phyloP scores from a whole-genome alignment of 2,113 vertebrate genomes.

The Catharus bicknelli region DNA sequence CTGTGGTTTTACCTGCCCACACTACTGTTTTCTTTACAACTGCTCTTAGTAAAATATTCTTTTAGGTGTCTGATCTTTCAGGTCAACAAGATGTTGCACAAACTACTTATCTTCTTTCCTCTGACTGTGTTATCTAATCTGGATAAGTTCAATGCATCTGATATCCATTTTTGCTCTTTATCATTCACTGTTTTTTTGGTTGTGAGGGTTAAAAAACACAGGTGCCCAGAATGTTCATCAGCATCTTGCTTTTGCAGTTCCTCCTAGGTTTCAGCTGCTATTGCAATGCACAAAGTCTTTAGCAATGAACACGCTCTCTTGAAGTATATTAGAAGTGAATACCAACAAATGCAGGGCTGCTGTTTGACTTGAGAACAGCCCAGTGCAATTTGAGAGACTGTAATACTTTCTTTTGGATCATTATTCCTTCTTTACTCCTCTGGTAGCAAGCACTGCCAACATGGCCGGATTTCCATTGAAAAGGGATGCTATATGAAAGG shows the following conservation, averaged over 20 bases:
- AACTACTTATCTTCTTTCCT: background rate
- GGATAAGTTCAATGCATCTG: background rate
- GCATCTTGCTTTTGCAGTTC: background rate
- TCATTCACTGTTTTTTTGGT: background rate
- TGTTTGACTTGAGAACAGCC: constrained; percentile 9
- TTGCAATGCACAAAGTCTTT: background rate
- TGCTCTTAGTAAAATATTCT: constrained; percentile 20
- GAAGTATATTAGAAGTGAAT: background rate
- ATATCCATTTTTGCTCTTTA: background rate
- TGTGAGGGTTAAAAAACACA: background rate
- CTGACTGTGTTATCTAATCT: background rate
- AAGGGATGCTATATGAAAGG: background rate
- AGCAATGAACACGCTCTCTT: background rate
- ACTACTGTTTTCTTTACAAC: background rate
- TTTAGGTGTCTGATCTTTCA: constrained; percentile 17
- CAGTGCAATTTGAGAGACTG: constrained; percentile 2
- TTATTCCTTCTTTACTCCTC: constrained; percentile 22
- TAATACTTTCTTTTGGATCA: constrained; percentile 28
- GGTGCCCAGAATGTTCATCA: background rate
- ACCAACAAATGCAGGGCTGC: background rate
- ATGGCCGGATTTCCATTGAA: constrained; percentile 24
- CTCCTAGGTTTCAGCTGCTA: background rate
- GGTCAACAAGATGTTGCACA: constrained; percentile 10
- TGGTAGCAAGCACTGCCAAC: background rate
- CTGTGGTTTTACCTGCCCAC: constrained; percentile 9